These are phyloP conservation scores for Epicampocera succincta DNA, from an alignment of 2,888 invertebrate species.

Conservation along the genomic window DNA sequence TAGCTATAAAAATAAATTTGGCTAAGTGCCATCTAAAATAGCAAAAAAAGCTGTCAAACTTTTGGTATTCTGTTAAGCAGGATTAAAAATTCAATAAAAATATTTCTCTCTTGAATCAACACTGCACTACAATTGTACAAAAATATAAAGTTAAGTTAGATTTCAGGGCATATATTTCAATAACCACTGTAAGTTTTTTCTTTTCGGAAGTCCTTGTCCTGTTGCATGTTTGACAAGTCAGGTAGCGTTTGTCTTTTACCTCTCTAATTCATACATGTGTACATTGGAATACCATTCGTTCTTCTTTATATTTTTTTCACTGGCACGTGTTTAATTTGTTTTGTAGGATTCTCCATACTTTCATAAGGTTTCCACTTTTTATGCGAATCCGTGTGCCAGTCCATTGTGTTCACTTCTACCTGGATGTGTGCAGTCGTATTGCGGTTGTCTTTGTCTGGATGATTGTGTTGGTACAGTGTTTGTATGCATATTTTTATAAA, in stretches of 20 bases:
- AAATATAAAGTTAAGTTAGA: too few species aligned
- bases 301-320: conserved; percentile 16
- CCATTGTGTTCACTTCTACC: not conserved
- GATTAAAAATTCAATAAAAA: too few species aligned
- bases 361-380: not conserved
- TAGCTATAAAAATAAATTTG: too few species aligned
- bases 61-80: too few species aligned
- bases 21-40: too few species aligned
- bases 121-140: too few species aligned
- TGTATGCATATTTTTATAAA: conserved; percentile 6
- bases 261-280: not conserved
- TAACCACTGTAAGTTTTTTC: too few species aligned
- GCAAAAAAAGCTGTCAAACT: too few species aligned
- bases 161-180: too few species aligned
- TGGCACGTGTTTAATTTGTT: conserved; percentile 49
- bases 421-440: not conserved
- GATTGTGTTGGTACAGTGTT: conserved; percentile 43
- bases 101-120: too few species aligned
- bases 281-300: conserved; percentile 13
- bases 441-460: conserved; percentile 51
- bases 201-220: too few species aligned
- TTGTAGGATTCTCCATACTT: conserved; percentile 12
- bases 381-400: not conserved
- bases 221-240: conserved; percentile 8
- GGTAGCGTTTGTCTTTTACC: conserved; percentile 36